Evolutionary conservation across 2,797 vertebrate genomes (phyloP).

Genomic region (Lophotriccus pileatus): DNA sequence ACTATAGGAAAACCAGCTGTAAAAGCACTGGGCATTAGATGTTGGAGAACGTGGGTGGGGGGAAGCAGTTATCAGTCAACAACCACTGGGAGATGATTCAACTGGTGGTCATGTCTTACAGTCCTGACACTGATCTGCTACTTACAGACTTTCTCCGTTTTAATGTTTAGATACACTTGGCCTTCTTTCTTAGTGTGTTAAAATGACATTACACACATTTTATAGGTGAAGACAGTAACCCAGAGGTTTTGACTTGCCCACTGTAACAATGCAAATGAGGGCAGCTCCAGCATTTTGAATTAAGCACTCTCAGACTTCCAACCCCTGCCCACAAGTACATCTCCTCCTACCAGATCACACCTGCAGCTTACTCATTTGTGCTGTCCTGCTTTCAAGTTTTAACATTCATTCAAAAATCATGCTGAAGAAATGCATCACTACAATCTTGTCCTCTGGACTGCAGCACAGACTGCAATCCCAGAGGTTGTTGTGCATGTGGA

Average conservation of each 20-base stretch:
- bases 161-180: neutral
- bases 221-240: neutral
- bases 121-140: neutral
- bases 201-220: neutral
- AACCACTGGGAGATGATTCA: neutral
- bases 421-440: neutral
- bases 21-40: neutral
- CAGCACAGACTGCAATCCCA: neutral
- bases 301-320: neutral
- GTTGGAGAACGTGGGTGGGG: neutral
- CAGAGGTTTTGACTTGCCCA: neutral
- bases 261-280: accelerated
- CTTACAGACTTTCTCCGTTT: neutral
- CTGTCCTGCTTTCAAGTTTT: neutral
- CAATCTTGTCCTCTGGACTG: neutral
- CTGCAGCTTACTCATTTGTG: neutral
- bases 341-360: neutral
- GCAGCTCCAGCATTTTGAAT: neutral
- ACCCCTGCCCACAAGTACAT: neutral
- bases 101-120: neutral
- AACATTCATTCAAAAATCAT: neutral
- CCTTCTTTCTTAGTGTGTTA: neutral
- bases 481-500: neutral
- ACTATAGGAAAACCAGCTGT: neutral
- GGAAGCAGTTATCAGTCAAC: neutral